Percentiles rank a stretch among this genome's conserved stretches.
These are phyloP conservation scores for Ectemnius cavifrons DNA, from an alignment of 2,888 invertebrate species.

Conservation along the genomic window DNA sequence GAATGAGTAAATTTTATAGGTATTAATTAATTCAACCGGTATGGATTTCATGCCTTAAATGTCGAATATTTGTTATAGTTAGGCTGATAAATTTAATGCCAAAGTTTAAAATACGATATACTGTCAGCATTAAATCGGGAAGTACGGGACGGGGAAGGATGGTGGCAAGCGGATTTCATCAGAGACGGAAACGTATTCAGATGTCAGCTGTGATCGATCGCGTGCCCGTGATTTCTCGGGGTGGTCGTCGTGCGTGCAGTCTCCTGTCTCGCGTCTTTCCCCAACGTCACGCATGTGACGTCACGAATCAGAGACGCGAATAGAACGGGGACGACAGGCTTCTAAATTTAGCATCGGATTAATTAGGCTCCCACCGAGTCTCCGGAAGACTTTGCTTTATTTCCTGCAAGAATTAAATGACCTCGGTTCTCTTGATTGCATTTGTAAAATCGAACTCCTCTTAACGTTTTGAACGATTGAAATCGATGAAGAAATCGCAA, in stretches of 20 bases:
- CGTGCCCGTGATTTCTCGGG: constrained; percentile 35
- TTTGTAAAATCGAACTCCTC: too few relatives aligned
- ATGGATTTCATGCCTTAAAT: too few relatives aligned
- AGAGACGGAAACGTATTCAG: background rate
- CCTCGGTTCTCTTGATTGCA: too few relatives aligned
- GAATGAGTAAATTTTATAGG: too few relatives aligned
- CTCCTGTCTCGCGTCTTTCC: constrained; percentile 33
- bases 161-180: background rate
- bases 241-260: constrained; percentile 60
- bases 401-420: background rate
- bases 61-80: too few relatives aligned
- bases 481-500: too few relatives aligned
- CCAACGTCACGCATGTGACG: constrained; percentile 72
- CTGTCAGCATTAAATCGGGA: too few relatives aligned
- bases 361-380: constrained; percentile 73
- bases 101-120: too few relatives aligned
- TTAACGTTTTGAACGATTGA: too few relatives aligned
- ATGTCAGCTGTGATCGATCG: constrained; percentile 32
- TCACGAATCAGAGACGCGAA: constrained; percentile 68
- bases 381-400: constrained; percentile 54
- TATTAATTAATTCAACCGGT: too few relatives aligned
- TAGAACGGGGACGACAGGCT: constrained; percentile 69
- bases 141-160: background rate
- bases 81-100: too few relatives aligned
- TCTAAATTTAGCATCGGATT: constrained; percentile 73